phyloP scores from a whole-genome alignment of 1,140 invertebrate genomes.

The Aphelinus certus region DNA sequence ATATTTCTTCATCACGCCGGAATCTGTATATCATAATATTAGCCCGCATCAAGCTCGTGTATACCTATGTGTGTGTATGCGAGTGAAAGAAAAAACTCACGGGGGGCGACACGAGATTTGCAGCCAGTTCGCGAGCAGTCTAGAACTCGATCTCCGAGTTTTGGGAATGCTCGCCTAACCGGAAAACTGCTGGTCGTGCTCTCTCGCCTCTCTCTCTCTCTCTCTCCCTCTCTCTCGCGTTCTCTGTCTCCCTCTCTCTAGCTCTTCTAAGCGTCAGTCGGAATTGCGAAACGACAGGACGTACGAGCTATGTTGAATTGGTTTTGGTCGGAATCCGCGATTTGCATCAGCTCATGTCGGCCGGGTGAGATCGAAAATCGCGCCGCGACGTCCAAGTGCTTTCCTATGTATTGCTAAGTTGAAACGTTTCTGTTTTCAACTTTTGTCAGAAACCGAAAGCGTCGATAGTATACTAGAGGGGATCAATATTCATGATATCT shows the following conservation, averaged over 20 bases:
- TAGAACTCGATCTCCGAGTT: conserved; percentile 34
- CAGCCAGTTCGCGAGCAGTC: conserved; percentile 20
- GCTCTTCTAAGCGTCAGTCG: not conserved
- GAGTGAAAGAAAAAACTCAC: not conserved
- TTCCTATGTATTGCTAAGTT: no score
- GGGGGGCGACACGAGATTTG: not conserved
- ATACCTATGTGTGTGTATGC: not conserved
- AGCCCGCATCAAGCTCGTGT: not conserved
- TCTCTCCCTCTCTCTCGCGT: not conserved
- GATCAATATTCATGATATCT: no score
- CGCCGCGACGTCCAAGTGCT: not conserved
- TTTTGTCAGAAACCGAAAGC: no score
- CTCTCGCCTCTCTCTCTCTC: not conserved
- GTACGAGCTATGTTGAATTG: conserved; percentile 18
- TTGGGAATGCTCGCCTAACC: conserved; percentile 37
- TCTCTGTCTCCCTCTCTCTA: not conserved
- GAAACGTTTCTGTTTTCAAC: conserved; percentile 2
- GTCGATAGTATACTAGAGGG: no score
- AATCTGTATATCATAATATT: not conserved
- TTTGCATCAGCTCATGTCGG: conserved; percentile 31
- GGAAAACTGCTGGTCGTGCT: conserved; percentile 34
- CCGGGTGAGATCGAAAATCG: not conserved
- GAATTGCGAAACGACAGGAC: conserved; percentile 3
- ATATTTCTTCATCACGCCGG: no score
- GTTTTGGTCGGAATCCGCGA: conserved; percentile 32